Evolutionary conservation across 2,797 vertebrate species (phyloP).

Genomic region (Parauchenoglanis punctatus): DNA sequence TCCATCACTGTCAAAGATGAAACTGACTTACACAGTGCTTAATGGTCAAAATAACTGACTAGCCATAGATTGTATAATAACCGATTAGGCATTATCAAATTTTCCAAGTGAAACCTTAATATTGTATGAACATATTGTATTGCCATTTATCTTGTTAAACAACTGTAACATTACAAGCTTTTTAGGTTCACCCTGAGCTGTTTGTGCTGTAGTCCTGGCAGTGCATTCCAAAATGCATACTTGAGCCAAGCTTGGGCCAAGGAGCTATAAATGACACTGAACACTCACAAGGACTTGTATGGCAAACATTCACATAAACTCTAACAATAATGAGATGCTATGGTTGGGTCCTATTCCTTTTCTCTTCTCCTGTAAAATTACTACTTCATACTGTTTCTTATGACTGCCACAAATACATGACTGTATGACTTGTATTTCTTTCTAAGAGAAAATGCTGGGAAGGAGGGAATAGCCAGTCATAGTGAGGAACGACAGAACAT

Average conservation of each 20-base stretch:
- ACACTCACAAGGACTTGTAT: background rate
- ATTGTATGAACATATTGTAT: background rate
- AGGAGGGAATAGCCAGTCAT: background rate
- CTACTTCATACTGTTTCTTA: background rate
- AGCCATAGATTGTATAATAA: slow-evolving; percentile 1
- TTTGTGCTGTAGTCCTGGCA: background rate
- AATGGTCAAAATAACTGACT: slow-evolving; percentile 17
- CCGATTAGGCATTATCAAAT: background rate
- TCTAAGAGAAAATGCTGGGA: background rate
- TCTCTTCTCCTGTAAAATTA: background rate
- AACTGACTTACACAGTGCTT: background rate
- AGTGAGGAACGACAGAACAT: background rate
- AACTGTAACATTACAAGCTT: background rate
- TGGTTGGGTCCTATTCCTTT: background rate
- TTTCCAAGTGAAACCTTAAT: background rate
- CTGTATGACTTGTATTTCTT: background rate
- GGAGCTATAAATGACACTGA: background rate
- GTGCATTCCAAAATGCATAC: background rate
- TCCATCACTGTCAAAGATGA: background rate
- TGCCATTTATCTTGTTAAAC: background rate
- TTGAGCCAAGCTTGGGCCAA: background rate
- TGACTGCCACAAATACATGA: background rate
- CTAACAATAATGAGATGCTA: background rate
- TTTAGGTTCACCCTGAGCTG: background rate
- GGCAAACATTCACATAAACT: background rate